Conservation (phyloP, 2,113 vertebrate genomes). For the Actenoides lindsayi region DNA sequence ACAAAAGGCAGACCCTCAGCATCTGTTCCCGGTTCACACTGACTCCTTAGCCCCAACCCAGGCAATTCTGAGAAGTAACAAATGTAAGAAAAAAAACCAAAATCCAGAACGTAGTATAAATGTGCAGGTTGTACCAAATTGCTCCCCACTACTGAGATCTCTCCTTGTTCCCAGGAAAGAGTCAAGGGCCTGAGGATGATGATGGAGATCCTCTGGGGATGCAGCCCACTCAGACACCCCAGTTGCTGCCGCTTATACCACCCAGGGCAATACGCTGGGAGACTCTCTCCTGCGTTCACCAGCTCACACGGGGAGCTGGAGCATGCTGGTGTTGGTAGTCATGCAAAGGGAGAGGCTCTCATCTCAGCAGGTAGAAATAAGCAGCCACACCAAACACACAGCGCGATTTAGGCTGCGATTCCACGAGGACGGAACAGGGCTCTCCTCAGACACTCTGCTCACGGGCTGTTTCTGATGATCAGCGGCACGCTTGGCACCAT, state of each 20-base stretch:
- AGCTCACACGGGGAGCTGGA: rapidly evolving
- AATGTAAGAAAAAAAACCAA: neutral
- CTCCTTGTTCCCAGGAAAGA: neutral
- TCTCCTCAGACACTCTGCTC: neutral
- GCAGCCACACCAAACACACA: rapidly evolving
- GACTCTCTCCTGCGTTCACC: neutral
- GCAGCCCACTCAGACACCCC: neutral
- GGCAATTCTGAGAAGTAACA: conserved; percentile 26
- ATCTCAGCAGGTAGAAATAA: neutral
- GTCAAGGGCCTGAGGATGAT: neutral
- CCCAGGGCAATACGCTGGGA: neutral
- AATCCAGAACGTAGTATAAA: neutral
- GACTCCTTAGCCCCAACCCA: conserved; percentile 24
- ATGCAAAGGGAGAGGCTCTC: rapidly evolving
- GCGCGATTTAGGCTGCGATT: rapidly evolving
- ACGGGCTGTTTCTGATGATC: rapidly evolving
- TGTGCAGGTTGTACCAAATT: neutral
- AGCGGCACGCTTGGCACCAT: neutral
- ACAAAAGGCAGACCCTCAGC: conserved; percentile 37
- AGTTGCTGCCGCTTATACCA: rapidly evolving
- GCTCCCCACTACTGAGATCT: neutral
- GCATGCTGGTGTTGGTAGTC: neutral
- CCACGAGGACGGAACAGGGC: neutral
- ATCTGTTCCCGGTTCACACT: conserved; percentile 46
- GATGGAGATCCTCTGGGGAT: neutral